These are phyloP conservation scores for Micrasema longulum DNA, from an alignment of 1,140 invertebrate genomes.

Conservation along the genomic window DNA sequence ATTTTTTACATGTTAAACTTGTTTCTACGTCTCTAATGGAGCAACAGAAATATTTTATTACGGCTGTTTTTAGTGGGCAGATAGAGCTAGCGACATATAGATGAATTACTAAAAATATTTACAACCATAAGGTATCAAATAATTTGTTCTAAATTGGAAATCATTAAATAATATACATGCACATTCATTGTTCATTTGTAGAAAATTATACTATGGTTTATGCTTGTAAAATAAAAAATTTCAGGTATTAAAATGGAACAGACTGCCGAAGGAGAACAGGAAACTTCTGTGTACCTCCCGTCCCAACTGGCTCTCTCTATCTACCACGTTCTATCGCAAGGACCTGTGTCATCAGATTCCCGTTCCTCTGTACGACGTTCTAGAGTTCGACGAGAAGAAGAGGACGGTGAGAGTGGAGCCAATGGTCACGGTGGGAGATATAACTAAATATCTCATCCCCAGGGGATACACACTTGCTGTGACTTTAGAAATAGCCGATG, in stretches of 20 bases:
- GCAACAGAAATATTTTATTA: too few species aligned
- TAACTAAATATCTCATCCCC: constrained; percentile 79
- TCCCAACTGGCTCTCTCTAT: constrained; percentile 77
- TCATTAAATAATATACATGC: too few species aligned
- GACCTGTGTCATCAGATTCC: constrained; percentile 72
- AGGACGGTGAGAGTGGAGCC: constrained; percentile 81
- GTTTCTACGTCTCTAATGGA: too few species aligned
- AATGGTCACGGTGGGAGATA: constrained; percentile 84
- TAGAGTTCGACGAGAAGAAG: constrained; percentile 74
- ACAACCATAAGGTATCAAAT: too few species aligned
- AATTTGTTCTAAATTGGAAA: too few species aligned
- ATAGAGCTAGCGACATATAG: too few species aligned
- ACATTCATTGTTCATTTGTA: too few species aligned
- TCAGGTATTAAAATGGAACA: constrained; percentile 71
- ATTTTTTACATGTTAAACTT: too few species aligned
- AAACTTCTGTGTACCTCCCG: constrained; percentile 74
- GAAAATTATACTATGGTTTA: too few species aligned
- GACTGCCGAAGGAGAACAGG: constrained; percentile 63
- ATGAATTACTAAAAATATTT: too few species aligned
- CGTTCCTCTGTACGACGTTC: constrained; percentile 76
- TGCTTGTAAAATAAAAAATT: too few species aligned
- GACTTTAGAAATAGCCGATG: constrained; percentile 84
- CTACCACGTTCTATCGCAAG: constrained; percentile 76
- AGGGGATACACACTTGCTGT: constrained; percentile 84
- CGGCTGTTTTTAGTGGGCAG: too few species aligned